These are phyloP conservation scores for Hydropotes inermis DNA, from an alignment of 2,113 vertebrate genomes.

Conservation along the genomic window DNA sequence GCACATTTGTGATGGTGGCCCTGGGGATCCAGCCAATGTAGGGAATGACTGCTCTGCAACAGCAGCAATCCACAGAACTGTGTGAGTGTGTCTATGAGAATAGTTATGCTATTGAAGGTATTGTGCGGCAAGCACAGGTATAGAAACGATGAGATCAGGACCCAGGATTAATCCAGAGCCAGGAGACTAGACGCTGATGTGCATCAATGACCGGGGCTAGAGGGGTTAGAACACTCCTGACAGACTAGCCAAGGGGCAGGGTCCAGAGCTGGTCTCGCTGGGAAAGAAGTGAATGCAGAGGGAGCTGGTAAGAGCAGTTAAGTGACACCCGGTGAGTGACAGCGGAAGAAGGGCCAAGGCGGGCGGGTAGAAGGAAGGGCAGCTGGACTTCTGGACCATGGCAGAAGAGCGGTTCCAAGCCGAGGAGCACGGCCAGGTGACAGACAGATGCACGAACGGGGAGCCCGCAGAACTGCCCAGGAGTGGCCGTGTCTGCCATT, in stretches of 20 bases:
- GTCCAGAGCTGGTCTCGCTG: neutral
- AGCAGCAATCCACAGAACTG: neutral
- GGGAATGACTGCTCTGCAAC: neutral
- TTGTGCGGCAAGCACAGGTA: neutral
- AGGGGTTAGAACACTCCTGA: neutral
- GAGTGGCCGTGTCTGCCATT: fast-evolving
- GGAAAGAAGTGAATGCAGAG: neutral
- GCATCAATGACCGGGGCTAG: neutral
- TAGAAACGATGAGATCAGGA: neutral
- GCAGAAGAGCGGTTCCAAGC: neutral
- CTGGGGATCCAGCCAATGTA: neutral
- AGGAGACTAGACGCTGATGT: neutral
- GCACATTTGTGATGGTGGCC: neutral
- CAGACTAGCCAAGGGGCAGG: neutral
- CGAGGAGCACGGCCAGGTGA: neutral
- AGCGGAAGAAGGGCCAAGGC: neutral
- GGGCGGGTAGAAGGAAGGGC: neutral
- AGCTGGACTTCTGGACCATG: fast-evolving
- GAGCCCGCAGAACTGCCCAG: neutral
- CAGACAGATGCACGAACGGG: fast-evolving
- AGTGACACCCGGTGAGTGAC: neutral
- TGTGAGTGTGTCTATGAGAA: neutral
- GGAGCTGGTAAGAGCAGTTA: neutral
- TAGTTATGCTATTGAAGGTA: neutral
- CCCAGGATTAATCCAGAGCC: neutral